A percentile compares a stretch with the other conserved stretches of the same genome.
Conservation (phyloP, 1,140 invertebrate genomes). For the Plectrocnemia conspersa region DNA sequence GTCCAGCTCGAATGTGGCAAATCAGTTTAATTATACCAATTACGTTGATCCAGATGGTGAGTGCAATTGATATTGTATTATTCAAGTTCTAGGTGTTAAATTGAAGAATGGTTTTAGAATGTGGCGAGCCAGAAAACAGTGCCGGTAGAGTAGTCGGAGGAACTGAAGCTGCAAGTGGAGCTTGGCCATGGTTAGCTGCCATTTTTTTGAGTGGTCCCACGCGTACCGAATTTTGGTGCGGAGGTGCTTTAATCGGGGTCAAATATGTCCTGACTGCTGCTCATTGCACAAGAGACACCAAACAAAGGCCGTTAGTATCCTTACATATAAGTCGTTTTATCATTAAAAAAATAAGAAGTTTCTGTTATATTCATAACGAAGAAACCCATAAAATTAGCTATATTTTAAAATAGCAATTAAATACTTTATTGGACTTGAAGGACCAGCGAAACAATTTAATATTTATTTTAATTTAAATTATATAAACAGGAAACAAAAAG, state of each 20-base stretch:
- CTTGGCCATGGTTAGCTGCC: conserved; percentile 92
- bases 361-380: no score
- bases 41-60: conserved; percentile 48
- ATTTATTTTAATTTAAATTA: no score
- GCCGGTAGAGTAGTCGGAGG: conserved; percentile 84
- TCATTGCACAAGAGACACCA: conserved; percentile 83
- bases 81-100: background rate
- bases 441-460: no score
- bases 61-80: background rate
- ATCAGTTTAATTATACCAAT: conserved; percentile 44
- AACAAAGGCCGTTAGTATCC: conserved; percentile 78
- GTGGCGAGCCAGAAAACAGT: conserved; percentile 74
- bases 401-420: no score
- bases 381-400: no score
- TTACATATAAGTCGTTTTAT: no score
- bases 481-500: no score
- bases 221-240: conserved; percentile 90
- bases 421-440: no score
- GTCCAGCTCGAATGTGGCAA: conserved; percentile 42
- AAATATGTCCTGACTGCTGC: conserved; percentile 84
- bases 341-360: no score
- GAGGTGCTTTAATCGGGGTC: conserved; percentile 77
- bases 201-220: conserved; percentile 83
- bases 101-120: conserved; percentile 56
- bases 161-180: conserved; percentile 73